A percentile compares a stretch with the other conserved stretches of the same genome.
These are phyloP conservation scores for Semaprochilodus insignis DNA, from an alignment of 2,797 vertebrate species.

Conservation along the genomic window DNA sequence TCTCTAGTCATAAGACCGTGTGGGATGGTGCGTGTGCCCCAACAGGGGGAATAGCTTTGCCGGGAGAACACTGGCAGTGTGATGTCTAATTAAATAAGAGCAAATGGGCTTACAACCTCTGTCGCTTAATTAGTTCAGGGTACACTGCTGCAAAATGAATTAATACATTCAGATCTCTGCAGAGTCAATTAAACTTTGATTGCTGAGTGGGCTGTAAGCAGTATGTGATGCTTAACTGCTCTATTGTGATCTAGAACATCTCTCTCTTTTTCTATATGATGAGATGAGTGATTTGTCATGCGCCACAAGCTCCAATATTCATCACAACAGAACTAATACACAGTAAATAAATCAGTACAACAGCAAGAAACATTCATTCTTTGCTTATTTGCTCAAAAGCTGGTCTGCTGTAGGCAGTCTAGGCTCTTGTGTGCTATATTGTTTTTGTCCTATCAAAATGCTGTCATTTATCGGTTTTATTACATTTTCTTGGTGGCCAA, in stretches of 20 bases:
- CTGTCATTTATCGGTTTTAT: no score
- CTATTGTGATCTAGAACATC: slow-evolving; percentile 14
- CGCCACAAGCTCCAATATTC: background rate
- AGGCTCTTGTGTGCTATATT: no score
- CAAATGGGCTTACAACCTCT: slow-evolving; percentile 72
- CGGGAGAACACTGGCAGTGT: slow-evolving; percentile 50
- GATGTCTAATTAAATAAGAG: slow-evolving; percentile 73
- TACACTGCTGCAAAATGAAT: slow-evolving; percentile 59
- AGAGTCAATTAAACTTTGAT: slow-evolving; percentile 59
- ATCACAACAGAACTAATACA: background rate
- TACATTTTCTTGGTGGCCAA: no score
- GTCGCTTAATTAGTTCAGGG: slow-evolving; percentile 62
- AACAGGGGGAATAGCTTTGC: slow-evolving; percentile 48
- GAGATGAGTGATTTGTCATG: background rate
- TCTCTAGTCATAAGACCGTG: slow-evolving; percentile 13
- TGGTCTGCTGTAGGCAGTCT: no score
- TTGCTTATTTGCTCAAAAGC: no score
- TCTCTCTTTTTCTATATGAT: slow-evolving; percentile 2
- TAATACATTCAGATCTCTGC: slow-evolving; percentile 59
- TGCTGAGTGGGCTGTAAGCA: slow-evolving; percentile 42
- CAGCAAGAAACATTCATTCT: background rate
- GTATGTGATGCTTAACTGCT: slow-evolving; percentile 27
- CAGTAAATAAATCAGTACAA: background rate
- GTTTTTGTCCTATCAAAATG: no score
- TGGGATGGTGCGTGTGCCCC: slow-evolving; percentile 14